phyloP scores from a whole-genome alignment of 2,113 vertebrate species.

The Dendropsophus ebraccatus region DNA sequence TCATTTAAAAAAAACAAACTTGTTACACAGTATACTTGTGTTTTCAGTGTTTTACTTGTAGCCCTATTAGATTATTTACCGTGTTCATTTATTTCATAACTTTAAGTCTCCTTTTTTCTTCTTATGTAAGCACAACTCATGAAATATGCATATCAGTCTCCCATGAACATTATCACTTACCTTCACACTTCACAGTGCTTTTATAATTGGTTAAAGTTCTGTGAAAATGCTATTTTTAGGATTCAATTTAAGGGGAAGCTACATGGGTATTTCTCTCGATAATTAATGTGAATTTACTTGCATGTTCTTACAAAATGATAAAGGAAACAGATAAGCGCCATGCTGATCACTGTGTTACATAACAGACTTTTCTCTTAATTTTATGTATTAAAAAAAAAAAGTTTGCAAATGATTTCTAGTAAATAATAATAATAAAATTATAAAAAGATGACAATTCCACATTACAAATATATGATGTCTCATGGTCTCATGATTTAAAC shows the following conservation, averaged over 20 bases:
- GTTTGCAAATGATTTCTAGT: not conserved
- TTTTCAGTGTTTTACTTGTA: not conserved
- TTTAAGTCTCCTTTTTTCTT: not conserved
- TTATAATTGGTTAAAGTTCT: not conserved
- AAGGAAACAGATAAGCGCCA: not conserved
- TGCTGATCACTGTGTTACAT: not conserved
- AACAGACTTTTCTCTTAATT: not conserved
- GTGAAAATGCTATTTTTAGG: conserved; percentile 36
- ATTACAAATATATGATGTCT: too few species aligned
- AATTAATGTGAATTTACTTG: not conserved
- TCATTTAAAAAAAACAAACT: too few species aligned
- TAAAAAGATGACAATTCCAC: too few species aligned
- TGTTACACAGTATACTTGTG: too few species aligned
- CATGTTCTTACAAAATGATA: not conserved
- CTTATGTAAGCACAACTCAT: conserved; percentile 20
- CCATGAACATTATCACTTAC: conserved; percentile 28
- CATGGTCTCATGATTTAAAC: too few species aligned
- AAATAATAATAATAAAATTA: too few species aligned
- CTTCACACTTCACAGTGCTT: conserved; percentile 26
- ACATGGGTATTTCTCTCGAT: conserved; percentile 6
- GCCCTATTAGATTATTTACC: not conserved
- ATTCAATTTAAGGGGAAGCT: conserved; percentile 3
- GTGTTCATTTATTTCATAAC: not conserved
- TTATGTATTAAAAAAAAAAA: not conserved
- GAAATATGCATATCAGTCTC: conserved; percentile 13